Evolutionary conservation across 2,888 invertebrate genomes (phyloP).

Genomic region (Toxonevra muliebris): DNA sequence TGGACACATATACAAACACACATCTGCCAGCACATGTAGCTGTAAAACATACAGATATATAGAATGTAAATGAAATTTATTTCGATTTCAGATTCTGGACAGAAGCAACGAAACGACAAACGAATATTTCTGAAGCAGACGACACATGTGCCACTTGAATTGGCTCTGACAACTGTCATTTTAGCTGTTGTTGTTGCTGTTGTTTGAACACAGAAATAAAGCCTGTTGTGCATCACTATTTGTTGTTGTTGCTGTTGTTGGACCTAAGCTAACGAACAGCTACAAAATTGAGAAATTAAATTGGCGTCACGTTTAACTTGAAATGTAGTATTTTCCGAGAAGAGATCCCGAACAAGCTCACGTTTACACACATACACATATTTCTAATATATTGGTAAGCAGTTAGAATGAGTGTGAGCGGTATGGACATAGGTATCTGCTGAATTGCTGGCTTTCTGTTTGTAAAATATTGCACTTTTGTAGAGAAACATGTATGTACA

Average conservation of each 20-base stretch:
- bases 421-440: too few relatives aligned
- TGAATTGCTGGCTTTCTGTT: too few relatives aligned
- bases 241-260: neutral
- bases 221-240: too few relatives aligned
- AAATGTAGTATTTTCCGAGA: too few relatives aligned
- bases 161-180: conserved; percentile 34
- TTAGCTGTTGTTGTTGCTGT: conserved; percentile 6
- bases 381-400: too few relatives aligned
- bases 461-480: too few relatives aligned
- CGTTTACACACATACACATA: too few relatives aligned
- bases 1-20: neutral
- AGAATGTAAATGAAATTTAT: neutral
- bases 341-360: too few relatives aligned
- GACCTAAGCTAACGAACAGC: conserved; percentile 1
- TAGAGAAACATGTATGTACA: too few relatives aligned
- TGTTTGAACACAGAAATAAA: conserved; percentile 8
- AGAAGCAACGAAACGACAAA: neutral
- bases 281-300: conserved; percentile 26
- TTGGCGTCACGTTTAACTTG: conserved; percentile 24
- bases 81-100: conserved; percentile 4
- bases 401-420: too few relatives aligned
- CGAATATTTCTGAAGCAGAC: neutral
- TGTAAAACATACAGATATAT: conserved; percentile 11
- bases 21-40: neutral
- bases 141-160: conserved; percentile 34